phyloP scores from a whole-genome alignment of 2,113 vertebrate species.

The Pelobates fuscus region DNA sequence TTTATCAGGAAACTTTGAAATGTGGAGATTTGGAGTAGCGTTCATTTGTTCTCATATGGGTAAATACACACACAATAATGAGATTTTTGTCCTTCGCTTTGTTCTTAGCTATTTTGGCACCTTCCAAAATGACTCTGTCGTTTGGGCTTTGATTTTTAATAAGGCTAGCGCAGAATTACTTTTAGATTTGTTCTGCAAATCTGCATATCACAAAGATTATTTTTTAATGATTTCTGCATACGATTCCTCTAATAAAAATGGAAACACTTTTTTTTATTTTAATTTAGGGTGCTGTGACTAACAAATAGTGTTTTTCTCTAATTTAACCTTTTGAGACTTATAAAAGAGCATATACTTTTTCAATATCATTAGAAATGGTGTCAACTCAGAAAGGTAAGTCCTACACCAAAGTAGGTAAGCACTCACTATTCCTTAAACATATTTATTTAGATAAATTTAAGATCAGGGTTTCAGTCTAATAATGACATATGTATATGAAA shows the following conservation, averaged over 20 bases:
- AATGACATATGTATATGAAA: no score
- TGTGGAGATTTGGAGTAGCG: slow-evolving; percentile 10
- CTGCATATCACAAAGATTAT: slow-evolving; percentile 50
- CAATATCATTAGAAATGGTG: no score
- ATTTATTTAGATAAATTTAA: no score
- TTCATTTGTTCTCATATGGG: slow-evolving; percentile 42
- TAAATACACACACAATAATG: slow-evolving; percentile 50
- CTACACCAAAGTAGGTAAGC: no score
- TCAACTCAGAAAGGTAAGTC: no score
- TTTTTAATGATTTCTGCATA: slow-evolving; percentile 47
- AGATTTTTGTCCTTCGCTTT: slow-evolving; percentile 50
- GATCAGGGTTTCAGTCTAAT: no score
- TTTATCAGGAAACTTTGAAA: slow-evolving; percentile 41
- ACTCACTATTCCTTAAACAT: no score
- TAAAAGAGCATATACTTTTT: no score
- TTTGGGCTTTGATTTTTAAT: slow-evolving; percentile 52
- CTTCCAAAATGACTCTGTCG: slow-evolving; percentile 43
- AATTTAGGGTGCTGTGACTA: slow-evolving; percentile 4
- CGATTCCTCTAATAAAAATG: slow-evolving; percentile 27
- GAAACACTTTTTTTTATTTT: slow-evolving; percentile 19
- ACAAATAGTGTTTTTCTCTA: neutral
- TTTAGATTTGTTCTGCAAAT: slow-evolving; percentile 42
- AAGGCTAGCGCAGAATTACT: slow-evolving; percentile 44
- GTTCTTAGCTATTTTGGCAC: slow-evolving; percentile 47
- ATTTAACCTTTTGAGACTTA: neutral